Base-by-base conservation (phyloP, 2,888 invertebrate species). In the Sthenelais limicola region DNA sequence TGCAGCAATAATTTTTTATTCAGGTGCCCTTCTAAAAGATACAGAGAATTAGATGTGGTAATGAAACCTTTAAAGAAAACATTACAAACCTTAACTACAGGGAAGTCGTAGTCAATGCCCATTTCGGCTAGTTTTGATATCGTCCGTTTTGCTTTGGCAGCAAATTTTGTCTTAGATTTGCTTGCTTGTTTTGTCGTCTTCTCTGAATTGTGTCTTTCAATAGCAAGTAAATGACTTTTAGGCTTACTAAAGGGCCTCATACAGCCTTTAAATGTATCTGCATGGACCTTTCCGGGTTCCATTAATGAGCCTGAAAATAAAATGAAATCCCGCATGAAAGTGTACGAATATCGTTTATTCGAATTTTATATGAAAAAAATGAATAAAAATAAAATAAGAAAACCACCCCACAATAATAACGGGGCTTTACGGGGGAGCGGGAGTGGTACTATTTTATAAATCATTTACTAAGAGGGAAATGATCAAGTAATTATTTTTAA, bases 21-120 rank as follows among this genome's bases (percentile, higher is more conserved):
- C n/a, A n/a, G n/a, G n/a, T n/a, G n/a, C n/a, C n/a, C n/a, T n/a
- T n/a, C n/a, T n/a, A n/a, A n/a, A n/a, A n/a, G n/a, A n/a, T n/a
- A n/a, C n/a, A n/a, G n/a, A n/a, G n/a, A n/a, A n/a, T n/a, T n/a
- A n/a, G n/a, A n/a, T n/a, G n/a, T n/a, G n/a, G n/a, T n/a, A n/a
- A n/a, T n/a, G n/a, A n/a, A n/a, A n/a, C n/a, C n/a, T n/a, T n/a
- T n/a, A n/a, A n/a, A n/a, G n/a, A n/a, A n/a, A n/a, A n/a, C n/a
- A n/a, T n/a, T n/a, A n/a, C n/a, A n/a, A n/a, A 67, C 67, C 67
- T 38, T 62, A 26, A 62, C 47, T 32, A 48, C 62, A 9, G 71
- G 71, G 35, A 71, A 54, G 24, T 75, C 67, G 49, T 72, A 77
- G 30, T 70, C 66, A 5, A 77, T 71, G 18, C 77, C 77, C 38